Percentiles rank a stretch among this genome's conserved stretches.
Conservation (phyloP, 2,113 vertebrate genomes). For the Callospermophilus lateralis region DNA sequence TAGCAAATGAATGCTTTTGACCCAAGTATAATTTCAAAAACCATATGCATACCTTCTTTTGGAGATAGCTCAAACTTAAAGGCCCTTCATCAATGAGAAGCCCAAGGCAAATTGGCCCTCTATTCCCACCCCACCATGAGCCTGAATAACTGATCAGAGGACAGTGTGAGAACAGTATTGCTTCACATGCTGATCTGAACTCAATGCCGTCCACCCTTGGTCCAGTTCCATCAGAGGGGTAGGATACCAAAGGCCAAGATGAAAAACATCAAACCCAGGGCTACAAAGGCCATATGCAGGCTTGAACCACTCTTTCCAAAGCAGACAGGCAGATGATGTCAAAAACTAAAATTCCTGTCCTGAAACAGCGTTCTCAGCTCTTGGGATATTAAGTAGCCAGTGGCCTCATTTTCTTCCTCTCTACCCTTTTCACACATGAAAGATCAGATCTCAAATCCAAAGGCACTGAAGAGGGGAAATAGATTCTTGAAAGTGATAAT, state of each 20-base stretch:
- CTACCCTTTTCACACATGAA: neutral
- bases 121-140: neutral
- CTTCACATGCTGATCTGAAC: neutral
- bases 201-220: neutral
- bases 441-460: neutral
- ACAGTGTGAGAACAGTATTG: neutral
- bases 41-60: neutral
- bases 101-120: neutral
- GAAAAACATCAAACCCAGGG: neutral
- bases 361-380: neutral
- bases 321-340: neutral
- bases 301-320: neutral
- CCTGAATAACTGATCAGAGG: neutral
- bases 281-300: neutral
- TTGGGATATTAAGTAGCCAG: neutral
- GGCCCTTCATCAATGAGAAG: neutral
- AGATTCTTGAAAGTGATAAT: neutral
- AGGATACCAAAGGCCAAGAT: neutral
- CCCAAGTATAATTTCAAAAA: constrained; percentile 46
- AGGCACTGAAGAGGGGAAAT: neutral
- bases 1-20: constrained; percentile 52
- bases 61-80: neutral
- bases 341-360: neutral
- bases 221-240: neutral
- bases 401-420: neutral